Evolutionary conservation across 2,888 invertebrate genomes (phyloP), one percentile per base, ranked within the genome.

Genomic region (Seira sanloemensis): DNA sequence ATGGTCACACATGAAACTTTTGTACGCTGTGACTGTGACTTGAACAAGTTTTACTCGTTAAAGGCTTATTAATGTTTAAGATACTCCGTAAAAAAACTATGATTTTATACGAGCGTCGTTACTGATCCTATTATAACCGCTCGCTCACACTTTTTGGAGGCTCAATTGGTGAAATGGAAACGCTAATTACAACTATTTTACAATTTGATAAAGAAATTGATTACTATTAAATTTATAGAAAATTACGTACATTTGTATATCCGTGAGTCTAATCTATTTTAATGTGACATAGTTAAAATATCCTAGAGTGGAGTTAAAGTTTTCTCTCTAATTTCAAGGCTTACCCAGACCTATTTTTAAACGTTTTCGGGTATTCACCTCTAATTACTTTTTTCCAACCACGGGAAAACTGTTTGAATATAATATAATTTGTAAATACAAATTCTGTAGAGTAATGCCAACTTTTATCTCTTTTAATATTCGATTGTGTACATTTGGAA

Each of bases 111-210:
- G n/a, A n/a, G n/a, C n/a, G n/a, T n/a, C n/a, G n/a, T 50, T 50
- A 50, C 2, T 50, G 50, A 12, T 50, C 50, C 16, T 18, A 50
- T 7, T n/a, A n/a, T 50, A 50, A n/a, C 50, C 50, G 16, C 50
- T 50, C 50, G 12, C 50, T 50, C 16, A 50, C 2, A n/a, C 50
- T 50, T 12, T 50, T 50, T 50, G 50, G 50, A 50, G 50, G 50
- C 50, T 50, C 50, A 50, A 50, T 50, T 18, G n/a, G 50, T 50
- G 50, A 50, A 50, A 50, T n/a, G 50, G 50, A 50, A 50, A 50
- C 50, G 50, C 50, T 50, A 50, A 50, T 50, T 18, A 50, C 12
- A 50, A 50, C 50, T 50, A 50, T 50, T 50, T 50, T 50, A 50
- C 50, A 50, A 50, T 50, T 50, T 50, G 50, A 50, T 50, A 50